These are phyloP conservation scores for Trichopoda pennipes DNA, from an alignment of 2,888 invertebrate genomes.

Conservation along the genomic window DNA sequence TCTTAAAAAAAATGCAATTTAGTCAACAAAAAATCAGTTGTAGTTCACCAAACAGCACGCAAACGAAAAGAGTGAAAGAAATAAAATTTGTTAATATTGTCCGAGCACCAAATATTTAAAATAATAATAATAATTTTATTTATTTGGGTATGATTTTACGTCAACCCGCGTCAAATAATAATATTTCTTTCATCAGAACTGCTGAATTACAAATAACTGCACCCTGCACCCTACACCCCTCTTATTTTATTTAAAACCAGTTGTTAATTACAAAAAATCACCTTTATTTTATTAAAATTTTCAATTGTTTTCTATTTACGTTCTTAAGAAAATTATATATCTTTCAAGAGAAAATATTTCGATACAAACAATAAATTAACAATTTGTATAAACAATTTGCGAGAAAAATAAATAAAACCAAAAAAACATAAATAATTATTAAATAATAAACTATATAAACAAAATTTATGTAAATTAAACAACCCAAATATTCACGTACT, in stretches of 20 bases:
- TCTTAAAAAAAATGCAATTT: too few relatives aligned
- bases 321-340: conserved; percentile 6
- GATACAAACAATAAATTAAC: conserved; percentile 26
- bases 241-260: background rate
- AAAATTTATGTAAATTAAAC: conserved; percentile 43
- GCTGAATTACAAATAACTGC: background rate
- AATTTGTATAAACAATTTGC: conserved; percentile 36
- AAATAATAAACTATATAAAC: conserved; percentile 3
- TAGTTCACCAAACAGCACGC: too few relatives aligned
- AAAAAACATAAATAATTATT: conserved; percentile 1
- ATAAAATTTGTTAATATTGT: too few relatives aligned
- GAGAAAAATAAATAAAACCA: conserved; percentile 1
- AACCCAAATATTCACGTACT: background rate
- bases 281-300: background rate
- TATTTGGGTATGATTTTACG: too few relatives aligned
- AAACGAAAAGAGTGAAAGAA: too few relatives aligned
- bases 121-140: too few relatives aligned
- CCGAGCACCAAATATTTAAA: too few relatives aligned
- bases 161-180: too few relatives aligned
- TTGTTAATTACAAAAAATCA: background rate
- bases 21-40: too few relatives aligned
- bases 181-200: background rate
- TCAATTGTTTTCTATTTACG: conserved; percentile 2
- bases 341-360: background rate
- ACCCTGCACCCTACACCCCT: background rate